Base-by-base conservation (phyloP, 1,140 invertebrate genomes). In the Brachionus sp. region DNA sequence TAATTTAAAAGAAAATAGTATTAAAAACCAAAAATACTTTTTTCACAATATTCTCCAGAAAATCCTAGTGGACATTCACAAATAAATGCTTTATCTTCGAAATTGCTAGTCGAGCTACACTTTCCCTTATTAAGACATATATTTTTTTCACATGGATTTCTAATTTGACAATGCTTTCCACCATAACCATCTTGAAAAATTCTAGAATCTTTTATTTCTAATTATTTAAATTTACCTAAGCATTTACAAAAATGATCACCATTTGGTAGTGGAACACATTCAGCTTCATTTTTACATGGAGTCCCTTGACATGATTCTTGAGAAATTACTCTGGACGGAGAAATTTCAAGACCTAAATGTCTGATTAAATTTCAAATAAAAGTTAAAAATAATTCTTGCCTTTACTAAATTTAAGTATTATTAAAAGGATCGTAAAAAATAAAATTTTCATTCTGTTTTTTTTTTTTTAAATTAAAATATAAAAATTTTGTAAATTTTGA, bases 251-350 rank as follows among this genome's bases (percentile, higher is more conserved):
- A 33, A 5, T 33, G 29, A 6, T 68, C 33, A 5, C 35, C 35
- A 68, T 68, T 33, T 33, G 25, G 25, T 13, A 35, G 13, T 37
- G 35, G 35, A 6, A 35, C 25, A 68, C 64, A 68, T 5, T 0
- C 29, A 5, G 64, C 64, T 68, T 68, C 35, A 68, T 68, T 68
- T 68, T 37, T 19, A 19, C 64, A 68, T 37, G 64, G 64, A 68
- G 5, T 33, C 3, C 0, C 12, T 35, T 68, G 5, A n/a, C 64
- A 68, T 68, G 64, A 35, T 2, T 68, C 35, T 35, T 19, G 12
- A 35, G 25, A 35, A 35, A 68, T 35, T 29, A 29, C 64, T 25
- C 9, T 57, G 9, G 50, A 16, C 19, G 3, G 10, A 68, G 12
- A 23, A 4, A 68, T n/a, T 12, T 57, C 16, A n/a, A 19, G 50